Conservation (phyloP, 2,888 invertebrate species). For the Ichneumoninae sp. region DNA sequence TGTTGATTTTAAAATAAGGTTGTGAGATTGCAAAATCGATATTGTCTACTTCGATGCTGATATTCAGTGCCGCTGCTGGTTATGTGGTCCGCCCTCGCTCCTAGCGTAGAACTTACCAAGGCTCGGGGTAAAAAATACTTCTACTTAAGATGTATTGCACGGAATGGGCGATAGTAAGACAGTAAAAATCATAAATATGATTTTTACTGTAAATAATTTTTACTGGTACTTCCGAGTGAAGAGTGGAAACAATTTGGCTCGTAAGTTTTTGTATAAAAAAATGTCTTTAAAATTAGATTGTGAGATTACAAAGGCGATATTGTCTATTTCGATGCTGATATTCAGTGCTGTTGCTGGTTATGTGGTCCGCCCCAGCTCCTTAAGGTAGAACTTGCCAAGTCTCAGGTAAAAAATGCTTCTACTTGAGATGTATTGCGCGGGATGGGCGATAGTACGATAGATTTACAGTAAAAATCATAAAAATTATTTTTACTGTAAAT, state of each 20-base stretch:
- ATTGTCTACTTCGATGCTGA: not conserved
- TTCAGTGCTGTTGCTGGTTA: not conserved
- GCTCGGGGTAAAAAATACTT: constrained; percentile 33
- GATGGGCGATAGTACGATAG: not conserved
- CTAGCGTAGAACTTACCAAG: constrained; percentile 20
- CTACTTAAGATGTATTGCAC: not conserved
- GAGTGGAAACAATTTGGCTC: too few species aligned
- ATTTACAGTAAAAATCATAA: not conserved
- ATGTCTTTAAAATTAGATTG: not conserved
- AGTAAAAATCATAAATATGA: too few species aligned
- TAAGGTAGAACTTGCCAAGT: constrained; percentile 15
- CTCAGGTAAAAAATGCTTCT: constrained; percentile 33
- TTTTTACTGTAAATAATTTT: constrained; percentile 32
- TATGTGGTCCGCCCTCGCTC: not conserved
- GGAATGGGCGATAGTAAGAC: not conserved
- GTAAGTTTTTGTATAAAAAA: too few species aligned
- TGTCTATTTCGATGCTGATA: not conserved
- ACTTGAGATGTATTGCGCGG: not conserved
- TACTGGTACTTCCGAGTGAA: not conserved
- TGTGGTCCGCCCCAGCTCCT: not conserved
- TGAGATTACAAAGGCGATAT: constrained; percentile 23
- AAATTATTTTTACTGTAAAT: constrained; percentile 13
- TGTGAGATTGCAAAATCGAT: constrained; percentile 23
- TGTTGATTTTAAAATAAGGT: not conserved
- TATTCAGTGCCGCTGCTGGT: not conserved